Percentiles rank a stretch among this genome's conserved stretches.
These are phyloP conservation scores for Xanthorhoe designata DNA, from an alignment of 2,888 invertebrate species.

Conservation along the genomic window DNA sequence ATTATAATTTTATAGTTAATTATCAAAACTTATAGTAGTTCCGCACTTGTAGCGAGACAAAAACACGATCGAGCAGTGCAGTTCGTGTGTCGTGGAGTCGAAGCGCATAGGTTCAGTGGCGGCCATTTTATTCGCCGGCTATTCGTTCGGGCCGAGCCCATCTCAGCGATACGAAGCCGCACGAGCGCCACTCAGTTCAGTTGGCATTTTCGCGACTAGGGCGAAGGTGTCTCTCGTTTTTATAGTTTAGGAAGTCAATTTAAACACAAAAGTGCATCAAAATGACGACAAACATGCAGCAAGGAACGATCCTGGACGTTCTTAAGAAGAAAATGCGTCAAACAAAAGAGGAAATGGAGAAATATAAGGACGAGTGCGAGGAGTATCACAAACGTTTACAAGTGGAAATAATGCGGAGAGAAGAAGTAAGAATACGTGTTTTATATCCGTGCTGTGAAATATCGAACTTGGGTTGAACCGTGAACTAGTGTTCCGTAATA, in stretches of 20 bases:
- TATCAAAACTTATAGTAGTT: slow-evolving; percentile 51
- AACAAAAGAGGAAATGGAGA: slow-evolving; percentile 99
- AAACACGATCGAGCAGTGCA: slow-evolving; percentile 58
- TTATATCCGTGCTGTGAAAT: slow-evolving; percentile 67
- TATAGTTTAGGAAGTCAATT: slow-evolving; percentile 71
- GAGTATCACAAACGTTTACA: slow-evolving; percentile 97
- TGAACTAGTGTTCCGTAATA: slow-evolving; percentile 62
- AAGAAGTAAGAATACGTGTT: slow-evolving; percentile 95
- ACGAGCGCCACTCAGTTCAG: slow-evolving; percentile 82
- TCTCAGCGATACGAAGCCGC: slow-evolving; percentile 77
- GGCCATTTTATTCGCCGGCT: slow-evolving; percentile 85
- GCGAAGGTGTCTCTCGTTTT: slow-evolving; percentile 83
- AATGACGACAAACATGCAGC: slow-evolving; percentile 96
- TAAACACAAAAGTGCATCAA: slow-evolving; percentile 79
- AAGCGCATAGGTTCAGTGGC: slow-evolving; percentile 73
- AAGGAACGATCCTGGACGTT: slow-evolving; percentile 97
- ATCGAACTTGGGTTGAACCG: slow-evolving; percentile 59
- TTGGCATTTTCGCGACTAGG: slow-evolving; percentile 85
- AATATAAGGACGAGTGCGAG: slow-evolving; percentile 98
- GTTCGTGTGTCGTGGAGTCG: slow-evolving; percentile 66
- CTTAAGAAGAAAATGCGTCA: slow-evolving; percentile 99
- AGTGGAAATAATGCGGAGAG: slow-evolving; percentile 97
- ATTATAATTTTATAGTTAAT: slow-evolving; percentile 54
- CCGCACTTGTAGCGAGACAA: slow-evolving; percentile 43
- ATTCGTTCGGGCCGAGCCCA: slow-evolving; percentile 83